phyloP scores from a whole-genome alignment of 1,140 invertebrate species.

The Mamestra configurata region DNA sequence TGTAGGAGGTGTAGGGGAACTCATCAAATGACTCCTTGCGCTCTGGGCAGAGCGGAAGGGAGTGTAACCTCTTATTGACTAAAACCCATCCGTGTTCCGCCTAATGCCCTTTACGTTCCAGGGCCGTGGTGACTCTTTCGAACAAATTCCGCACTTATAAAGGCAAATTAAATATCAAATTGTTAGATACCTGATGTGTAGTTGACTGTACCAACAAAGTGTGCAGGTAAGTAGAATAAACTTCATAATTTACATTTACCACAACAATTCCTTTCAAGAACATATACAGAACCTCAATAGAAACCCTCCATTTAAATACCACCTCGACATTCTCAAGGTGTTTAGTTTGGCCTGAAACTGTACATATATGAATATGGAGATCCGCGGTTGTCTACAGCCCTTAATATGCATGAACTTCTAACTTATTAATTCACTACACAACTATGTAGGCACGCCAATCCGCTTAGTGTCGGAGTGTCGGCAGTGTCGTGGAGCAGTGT shows the following conservation, averaged over 20 bases:
- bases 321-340: conserved; percentile 21
- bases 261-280: neutral
- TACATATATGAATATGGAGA: conserved; percentile 71
- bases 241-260: neutral
- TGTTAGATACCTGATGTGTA: too few species aligned
- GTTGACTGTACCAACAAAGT: too few species aligned
- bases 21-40: too few species aligned
- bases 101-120: too few species aligned
- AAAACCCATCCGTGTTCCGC: too few species aligned
- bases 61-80: too few species aligned
- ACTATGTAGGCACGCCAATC: conserved; percentile 68
- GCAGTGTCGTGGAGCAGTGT: neutral
- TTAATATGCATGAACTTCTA: conserved; percentile 77
- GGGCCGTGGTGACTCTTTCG: too few species aligned
- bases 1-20: too few species aligned
- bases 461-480: conserved; percentile 52
- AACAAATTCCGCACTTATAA: too few species aligned
- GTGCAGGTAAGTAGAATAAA: too few species aligned
- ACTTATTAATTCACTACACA: conserved; percentile 76
- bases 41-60: too few species aligned
- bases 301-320: neutral
- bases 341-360: conserved; percentile 41
- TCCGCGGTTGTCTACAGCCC: conserved; percentile 60
- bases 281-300: neutral
- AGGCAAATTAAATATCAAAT: too few species aligned